Base-by-base conservation (phyloP, 2,888 invertebrate genomes). In the Empis stercorea region DNA sequence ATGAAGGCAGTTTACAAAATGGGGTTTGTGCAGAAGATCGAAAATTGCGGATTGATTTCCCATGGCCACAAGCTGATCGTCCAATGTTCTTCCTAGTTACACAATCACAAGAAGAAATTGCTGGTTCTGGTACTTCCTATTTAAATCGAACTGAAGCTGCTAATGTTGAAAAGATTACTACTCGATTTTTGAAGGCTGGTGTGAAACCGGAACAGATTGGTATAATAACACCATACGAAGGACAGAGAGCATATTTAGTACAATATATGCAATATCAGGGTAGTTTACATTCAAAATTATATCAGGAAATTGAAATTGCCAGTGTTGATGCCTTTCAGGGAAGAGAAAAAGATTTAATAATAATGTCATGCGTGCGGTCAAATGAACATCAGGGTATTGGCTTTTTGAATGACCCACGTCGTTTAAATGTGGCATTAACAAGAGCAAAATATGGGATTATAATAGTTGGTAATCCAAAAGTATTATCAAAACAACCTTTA, bases 291-390 rank as follows among this genome's bases (percentile, higher is more conserved):
- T 87, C 93, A 34, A 96, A 96, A 63, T 73, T 99, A 0, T 99
- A 99, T 65, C 87, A 95, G 71, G 96, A 97, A 64, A 94, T 99
- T 47, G 99, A 99, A 71, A 96, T 99, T 1, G 99, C 97, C 10
- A 96, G 95, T 70, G 99, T 99, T 4, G 99, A 99, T 68, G 99
- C 99, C 0, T 99, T 99, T 68, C 96, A 97, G 69, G 99, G 99
- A 0, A 76, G 99, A 43, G 99, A 99, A 64, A 99, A 99, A 63
- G 99, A 99, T 63, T 88, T 97, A 48, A 99, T 99, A 55, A 94
- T 99, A 46, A 89, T 99, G 85, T 96, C 96, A 0, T 99, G 97
- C 70, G 99, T 99, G 3, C 79, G 99, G 45, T 94, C 96, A 7
- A 99, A 99, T 64, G 97, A 97, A 63, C 92, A 96, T 61, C 96